A percentile compares a stretch with the other conserved stretches of the same genome.
These are phyloP conservation scores for Hippocampus kuda DNA, from an alignment of 2,797 vertebrate species.

Conservation along the genomic window DNA sequence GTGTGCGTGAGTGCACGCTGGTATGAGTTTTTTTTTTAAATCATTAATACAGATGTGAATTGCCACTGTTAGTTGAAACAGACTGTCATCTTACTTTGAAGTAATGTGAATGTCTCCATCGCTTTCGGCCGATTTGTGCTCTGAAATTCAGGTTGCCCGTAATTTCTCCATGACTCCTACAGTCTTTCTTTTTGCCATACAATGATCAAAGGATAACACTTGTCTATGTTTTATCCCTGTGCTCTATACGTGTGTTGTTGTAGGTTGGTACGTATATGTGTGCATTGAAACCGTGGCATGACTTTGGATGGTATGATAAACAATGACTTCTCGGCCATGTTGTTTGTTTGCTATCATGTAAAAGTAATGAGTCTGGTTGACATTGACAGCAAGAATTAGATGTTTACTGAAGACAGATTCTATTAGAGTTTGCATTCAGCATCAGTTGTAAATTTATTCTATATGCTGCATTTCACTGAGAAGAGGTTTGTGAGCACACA, in stretches of 20 bases:
- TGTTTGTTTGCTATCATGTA: no score
- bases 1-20: background rate
- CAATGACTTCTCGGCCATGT: no score
- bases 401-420: no score
- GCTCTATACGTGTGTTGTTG: conserved; percentile 13
- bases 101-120: conserved; percentile 27
- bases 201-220: conserved; percentile 43
- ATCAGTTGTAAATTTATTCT: no score
- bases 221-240: conserved; percentile 27
- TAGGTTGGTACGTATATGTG: background rate
- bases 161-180: conserved; percentile 15
- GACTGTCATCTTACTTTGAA: conserved; percentile 22
- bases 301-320: no score
- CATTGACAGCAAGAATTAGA: no score
- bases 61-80: conserved; percentile 27
- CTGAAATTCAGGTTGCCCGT: conserved; percentile 11
- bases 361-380: no score
- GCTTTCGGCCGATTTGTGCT: conserved; percentile 20
- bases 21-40: conserved; percentile 24
- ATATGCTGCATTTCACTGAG: no score
- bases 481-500: no score
- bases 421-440: no score
- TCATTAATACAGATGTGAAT: conserved; percentile 28
- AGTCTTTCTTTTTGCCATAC: conserved; percentile 20
- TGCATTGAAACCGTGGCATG: no score